A percentile compares a stretch with the other conserved stretches of the same genome.
Evolutionary conservation across 2,113 vertebrate species (phyloP).

Genomic region (Columbina picui): DNA sequence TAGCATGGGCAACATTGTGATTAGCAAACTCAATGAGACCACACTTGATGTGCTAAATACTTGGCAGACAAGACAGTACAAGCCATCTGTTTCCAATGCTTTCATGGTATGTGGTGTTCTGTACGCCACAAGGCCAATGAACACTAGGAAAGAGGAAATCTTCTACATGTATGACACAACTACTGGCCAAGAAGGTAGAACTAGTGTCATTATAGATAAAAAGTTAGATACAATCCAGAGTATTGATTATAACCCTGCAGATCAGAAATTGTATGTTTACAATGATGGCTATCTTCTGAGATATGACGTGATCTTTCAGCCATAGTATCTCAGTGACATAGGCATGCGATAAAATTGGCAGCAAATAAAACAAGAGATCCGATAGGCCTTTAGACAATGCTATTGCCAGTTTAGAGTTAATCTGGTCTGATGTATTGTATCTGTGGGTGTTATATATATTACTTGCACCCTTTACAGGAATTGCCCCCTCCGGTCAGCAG

Average conservation of each 20-base stretch:
- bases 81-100: conserved; percentile 85
- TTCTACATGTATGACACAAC: conserved; percentile 89
- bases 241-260: conserved; percentile 76
- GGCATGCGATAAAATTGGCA: neutral
- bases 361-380: neutral
- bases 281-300: conserved; percentile 75
- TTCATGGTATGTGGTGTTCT: conserved; percentile 95
- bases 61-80: conserved; percentile 87
- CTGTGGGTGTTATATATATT: neutral
- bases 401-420: neutral
- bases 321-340: neutral
- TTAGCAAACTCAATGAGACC: conserved; percentile 93
- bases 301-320: conserved; percentile 55
- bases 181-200: conserved; percentile 69
- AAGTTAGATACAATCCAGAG: conserved; percentile 75
- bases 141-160: conserved; percentile 84
- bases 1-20: conserved; percentile 89
- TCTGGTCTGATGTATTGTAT: neutral
- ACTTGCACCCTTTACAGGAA: neutral
- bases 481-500: neutral
- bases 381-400: neutral
- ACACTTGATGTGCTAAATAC: conserved; percentile 87
- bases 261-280: conserved; percentile 78
- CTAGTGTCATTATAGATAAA: conserved; percentile 70
- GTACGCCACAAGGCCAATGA: conserved; percentile 83